A percentile compares a stretch with the other conserved stretches of the same genome.
phyloP scores from a whole-genome alignment of 1,140 invertebrate genomes.

The Drusus annulatus region DNA sequence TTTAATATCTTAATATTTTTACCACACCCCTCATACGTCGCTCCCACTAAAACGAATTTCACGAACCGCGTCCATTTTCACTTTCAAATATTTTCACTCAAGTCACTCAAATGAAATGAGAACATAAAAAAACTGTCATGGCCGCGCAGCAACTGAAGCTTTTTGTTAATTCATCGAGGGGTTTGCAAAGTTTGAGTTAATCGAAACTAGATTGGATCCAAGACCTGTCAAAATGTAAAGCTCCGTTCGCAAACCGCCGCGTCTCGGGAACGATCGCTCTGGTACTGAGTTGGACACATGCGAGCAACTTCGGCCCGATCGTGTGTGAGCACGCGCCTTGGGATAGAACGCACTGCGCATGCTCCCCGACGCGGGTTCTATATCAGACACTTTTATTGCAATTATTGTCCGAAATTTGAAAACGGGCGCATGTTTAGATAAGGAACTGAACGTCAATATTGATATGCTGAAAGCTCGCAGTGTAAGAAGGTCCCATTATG shows the following conservation, averaged over 20 bases:
- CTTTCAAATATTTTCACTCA: no score
- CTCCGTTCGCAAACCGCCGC: background rate
- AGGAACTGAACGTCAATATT: no score
- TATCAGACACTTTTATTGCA: conserved; percentile 12
- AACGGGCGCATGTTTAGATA: background rate
- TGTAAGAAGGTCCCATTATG: no score
- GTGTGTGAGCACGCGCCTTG: conserved; percentile 7
- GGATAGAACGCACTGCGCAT: background rate
- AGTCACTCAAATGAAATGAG: background rate
- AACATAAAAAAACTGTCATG: conserved; percentile 13
- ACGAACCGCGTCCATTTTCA: conserved; percentile 3
- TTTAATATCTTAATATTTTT: background rate
- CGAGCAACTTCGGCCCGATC: background rate
- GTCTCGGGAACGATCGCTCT: background rate
- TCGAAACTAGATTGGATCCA: background rate
- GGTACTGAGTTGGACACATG: conserved; percentile 30
- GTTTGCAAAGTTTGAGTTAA: no score
- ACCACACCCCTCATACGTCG: conserved; percentile 18
- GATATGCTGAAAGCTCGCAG: no score
- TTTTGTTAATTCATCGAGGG: background rate
- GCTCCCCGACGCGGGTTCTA: background rate
- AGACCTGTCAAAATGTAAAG: conserved; percentile 24
- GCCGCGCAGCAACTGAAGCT: background rate
- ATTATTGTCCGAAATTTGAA: background rate
- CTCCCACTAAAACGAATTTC: background rate